Evolutionary conservation across 1,140 invertebrate species (phyloP), one percentile per base, ranked within the genome.

Genomic region (Colletes latitarsis): DNA sequence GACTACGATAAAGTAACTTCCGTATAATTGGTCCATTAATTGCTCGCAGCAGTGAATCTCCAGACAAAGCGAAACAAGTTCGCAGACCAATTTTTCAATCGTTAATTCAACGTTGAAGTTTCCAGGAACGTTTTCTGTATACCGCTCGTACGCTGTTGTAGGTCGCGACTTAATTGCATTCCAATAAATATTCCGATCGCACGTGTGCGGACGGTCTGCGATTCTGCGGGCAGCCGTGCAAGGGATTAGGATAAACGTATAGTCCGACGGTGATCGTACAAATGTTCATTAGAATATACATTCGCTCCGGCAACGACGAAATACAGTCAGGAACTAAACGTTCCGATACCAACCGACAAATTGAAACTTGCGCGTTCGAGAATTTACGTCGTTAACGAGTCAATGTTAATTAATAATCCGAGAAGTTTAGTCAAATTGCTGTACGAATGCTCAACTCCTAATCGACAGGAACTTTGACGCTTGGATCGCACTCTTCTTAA

Each of bases 171-270:
- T 71, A 62, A 71, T 71, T 21, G 68, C 21, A 43, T 63, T n/a
- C 9, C 46, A 14, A 71, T 78, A 53, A 72, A 72, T 19, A 64
- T 46, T 30, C 21, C 43, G 6, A 41, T 62, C 8, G 49, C 12
- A 39, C 2, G 49, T 14, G 3, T n/a, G 17, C 3, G 15, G 72
- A 63, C 49, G 49, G 15, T n/a, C 52, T 39, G 52, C 15, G 14
- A 63, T 39, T 62, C 17, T 21, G 52, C 15, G 6, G 69, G 5
- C 39, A 73, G 17, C 15, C 49, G 77, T 64, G 77, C 69, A 39
- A 78, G 77, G 68, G 69, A 73, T 78, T 78, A 73, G 69, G 60
- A 62, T 73, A 78, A 78, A 73, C 52, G 69, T 64, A 72, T 55
- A 57, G 77, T 57, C 49, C 6, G 58, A 5, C 77, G 39, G 6